Conservation (phyloP, 1,140 invertebrate genomes). For the Drosophila fuyamai region DNA sequence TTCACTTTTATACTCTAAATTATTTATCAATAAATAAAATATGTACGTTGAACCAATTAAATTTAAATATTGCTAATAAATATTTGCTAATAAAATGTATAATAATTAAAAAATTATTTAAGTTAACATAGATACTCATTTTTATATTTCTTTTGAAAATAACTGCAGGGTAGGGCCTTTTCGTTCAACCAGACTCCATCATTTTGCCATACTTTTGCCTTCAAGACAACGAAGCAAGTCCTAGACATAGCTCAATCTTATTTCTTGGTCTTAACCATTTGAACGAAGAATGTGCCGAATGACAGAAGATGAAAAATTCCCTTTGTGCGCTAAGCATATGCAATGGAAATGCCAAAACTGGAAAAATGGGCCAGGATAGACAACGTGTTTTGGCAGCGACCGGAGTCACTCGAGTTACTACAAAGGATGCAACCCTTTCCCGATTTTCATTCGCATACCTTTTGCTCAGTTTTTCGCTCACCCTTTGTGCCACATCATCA, state of each 20-base stretch:
- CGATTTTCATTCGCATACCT: slow-evolving; percentile 37
- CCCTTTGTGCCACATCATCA: slow-evolving; percentile 74
- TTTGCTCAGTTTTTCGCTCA: slow-evolving; percentile 1
- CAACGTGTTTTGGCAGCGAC: slow-evolving; percentile 8
- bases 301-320: slow-evolving; percentile 11
- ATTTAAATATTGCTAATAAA: too few relatives aligned
- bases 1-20: too few relatives aligned
- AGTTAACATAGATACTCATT: too few relatives aligned
- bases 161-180: too few relatives aligned
- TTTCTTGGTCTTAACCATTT: slow-evolving; percentile 26
- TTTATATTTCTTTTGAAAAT: too few relatives aligned
- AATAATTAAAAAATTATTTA: too few relatives aligned
- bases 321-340: slow-evolving; percentile 44
- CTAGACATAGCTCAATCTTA: slow-evolving; percentile 35
- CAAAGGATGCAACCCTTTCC: slow-evolving; percentile 49
- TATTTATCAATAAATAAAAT: too few relatives aligned
- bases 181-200: background rate
- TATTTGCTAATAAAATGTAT: too few relatives aligned
- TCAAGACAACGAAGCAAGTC: slow-evolving; percentile 17
- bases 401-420: slow-evolving; percentile 36
- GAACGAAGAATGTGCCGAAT: slow-evolving; percentile 22
- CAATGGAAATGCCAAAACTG: slow-evolving; percentile 28
- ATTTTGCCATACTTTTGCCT: background rate
- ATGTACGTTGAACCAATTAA: too few relatives aligned
- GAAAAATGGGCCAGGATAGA: slow-evolving; percentile 24